Percentiles rank a stretch among this genome's conserved stretches.
Evolutionary conservation across 2,113 vertebrate species (phyloP).

Genomic region (Macquaria australasica): DNA sequence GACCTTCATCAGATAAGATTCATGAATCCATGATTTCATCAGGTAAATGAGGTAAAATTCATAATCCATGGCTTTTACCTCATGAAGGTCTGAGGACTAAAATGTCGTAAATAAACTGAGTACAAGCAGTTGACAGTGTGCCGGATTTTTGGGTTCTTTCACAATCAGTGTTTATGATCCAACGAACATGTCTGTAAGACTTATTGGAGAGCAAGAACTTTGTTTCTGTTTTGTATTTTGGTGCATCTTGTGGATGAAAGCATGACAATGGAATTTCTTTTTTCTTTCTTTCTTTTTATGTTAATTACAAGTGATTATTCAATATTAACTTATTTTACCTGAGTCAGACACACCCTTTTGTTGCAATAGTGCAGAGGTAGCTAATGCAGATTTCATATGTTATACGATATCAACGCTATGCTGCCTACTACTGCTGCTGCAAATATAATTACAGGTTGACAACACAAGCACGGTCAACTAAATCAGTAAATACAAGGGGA

Average conservation of each 20-base stretch:
- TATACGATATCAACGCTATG: neutral
- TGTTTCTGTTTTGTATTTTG: neutral
- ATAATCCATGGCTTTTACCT: neutral
- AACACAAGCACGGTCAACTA: neutral
- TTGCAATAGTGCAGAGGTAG: neutral
- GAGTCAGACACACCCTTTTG: neutral
- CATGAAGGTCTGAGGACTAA: too few relatives aligned
- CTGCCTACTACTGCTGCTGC: neutral
- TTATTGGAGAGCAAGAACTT: too few relatives aligned
- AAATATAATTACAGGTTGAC: neutral
- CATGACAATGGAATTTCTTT: too few relatives aligned
- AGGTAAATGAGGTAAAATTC: neutral
- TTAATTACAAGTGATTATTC: neutral
- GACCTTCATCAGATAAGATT: neutral
- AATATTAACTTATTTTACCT: neutral
- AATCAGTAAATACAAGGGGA: neutral
- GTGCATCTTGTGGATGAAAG: neutral
- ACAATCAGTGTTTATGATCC: too few relatives aligned
- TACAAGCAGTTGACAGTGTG: too few relatives aligned
- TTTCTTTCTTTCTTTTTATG: neutral
- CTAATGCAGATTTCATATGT: neutral
- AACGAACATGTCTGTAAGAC: too few relatives aligned
- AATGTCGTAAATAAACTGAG: too few relatives aligned
- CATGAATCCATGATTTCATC: neutral
- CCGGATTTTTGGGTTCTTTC: too few relatives aligned